These are phyloP conservation scores for Apantesis nais DNA, from an alignment of 2,888 invertebrate genomes.

Conservation along the genomic window DNA sequence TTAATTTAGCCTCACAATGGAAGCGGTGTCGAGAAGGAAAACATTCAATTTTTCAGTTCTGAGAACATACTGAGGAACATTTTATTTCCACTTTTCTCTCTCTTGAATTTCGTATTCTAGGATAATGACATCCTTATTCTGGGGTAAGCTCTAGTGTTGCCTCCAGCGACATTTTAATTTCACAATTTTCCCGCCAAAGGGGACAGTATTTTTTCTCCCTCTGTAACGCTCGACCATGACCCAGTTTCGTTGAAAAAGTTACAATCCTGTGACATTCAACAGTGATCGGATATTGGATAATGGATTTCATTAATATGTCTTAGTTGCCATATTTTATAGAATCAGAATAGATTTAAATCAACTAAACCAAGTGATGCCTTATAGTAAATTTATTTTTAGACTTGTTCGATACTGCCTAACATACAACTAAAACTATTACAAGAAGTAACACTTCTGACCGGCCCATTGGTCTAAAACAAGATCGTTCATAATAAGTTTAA, in stretches of 20 bases:
- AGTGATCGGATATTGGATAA: conserved; percentile 27
- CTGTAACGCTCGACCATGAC: conserved; percentile 66
- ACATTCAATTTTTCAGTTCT: conserved; percentile 42
- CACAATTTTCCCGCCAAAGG: conserved; percentile 44
- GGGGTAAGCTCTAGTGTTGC: conserved; percentile 59
- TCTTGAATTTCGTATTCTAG: conserved; percentile 45
- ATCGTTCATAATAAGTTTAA: too few relatives aligned
- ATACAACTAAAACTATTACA: too few relatives aligned
- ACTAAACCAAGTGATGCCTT: not conserved
- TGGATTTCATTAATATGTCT: conserved; percentile 24
- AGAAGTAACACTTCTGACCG: too few relatives aligned
- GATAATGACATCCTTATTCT: conserved; percentile 63
- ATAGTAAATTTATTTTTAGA: not conserved
- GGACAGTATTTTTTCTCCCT: conserved; percentile 57
- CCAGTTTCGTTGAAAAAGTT: conserved; percentile 50
- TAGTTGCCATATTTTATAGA: conserved; percentile 15
- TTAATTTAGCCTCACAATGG: conserved; percentile 43
- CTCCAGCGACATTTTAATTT: conserved; percentile 68
- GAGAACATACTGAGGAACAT: conserved; percentile 35
- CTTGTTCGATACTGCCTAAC: too few relatives aligned
- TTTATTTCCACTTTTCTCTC: conserved; percentile 41
- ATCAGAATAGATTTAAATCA: conserved; percentile 4
- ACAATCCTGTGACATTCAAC: conserved; percentile 36
- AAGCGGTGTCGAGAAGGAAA: conserved; percentile 36
- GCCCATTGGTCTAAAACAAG: too few relatives aligned